These are phyloP conservation scores for Neosalanx taihuensis DNA, from an alignment of 2,797 vertebrate genomes.

Conservation along the genomic window DNA sequence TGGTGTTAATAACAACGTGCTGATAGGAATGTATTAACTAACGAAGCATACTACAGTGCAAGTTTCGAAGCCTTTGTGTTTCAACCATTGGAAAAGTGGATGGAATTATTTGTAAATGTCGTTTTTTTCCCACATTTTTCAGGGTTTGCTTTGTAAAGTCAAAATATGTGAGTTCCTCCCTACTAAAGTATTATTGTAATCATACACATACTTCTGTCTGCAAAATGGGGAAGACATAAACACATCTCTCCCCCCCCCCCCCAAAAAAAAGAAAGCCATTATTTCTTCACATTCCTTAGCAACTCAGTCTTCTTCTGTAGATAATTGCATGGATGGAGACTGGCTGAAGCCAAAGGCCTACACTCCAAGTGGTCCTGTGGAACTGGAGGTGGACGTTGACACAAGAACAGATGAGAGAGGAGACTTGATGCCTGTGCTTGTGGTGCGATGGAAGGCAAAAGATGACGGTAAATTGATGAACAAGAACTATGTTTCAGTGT, in stretches of 20 bases:
- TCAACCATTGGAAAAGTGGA: neutral
- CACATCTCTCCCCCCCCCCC: no score
- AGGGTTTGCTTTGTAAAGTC: conserved; percentile 56
- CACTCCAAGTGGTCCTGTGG: conserved; percentile 63
- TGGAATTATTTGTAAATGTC: neutral
- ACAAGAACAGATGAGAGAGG: conserved; percentile 45
- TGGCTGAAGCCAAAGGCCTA: conserved; percentile 31
- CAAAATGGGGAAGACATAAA: neutral
- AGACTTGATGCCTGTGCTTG: conserved; percentile 58
- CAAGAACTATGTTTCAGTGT: neutral
- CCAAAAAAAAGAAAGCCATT: neutral
- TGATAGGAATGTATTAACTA: no score
- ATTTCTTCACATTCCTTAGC: neutral
- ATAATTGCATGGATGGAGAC: conserved; percentile 57
- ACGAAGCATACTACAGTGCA: no score
- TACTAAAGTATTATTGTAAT: neutral
- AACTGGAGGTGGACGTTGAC: conserved; percentile 37
- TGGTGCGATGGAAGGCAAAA: conserved; percentile 61
- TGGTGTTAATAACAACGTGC: no score
- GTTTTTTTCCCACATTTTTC: neutral
- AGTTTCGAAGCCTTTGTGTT: neutral
- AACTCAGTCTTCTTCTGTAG: conserved; percentile 40
- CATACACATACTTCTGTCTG: no score
- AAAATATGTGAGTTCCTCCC: conserved; percentile 49
- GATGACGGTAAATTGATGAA: conserved; percentile 65